phyloP scores from a whole-genome alignment of 2,797 vertebrate genomes.

The Lepus townsendii region DNA sequence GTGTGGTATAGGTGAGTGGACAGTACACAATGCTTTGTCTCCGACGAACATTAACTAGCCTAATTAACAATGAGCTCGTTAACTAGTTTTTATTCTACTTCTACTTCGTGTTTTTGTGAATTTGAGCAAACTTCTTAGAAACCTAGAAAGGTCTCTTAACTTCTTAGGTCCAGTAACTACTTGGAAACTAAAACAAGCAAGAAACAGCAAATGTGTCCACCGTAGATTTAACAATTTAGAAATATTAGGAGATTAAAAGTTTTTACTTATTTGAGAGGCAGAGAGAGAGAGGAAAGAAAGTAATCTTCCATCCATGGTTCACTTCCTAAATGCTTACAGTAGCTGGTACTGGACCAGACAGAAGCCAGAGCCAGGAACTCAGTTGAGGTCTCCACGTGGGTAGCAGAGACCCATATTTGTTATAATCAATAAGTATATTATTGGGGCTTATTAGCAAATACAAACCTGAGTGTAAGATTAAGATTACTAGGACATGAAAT shows the following conservation, averaged over 20 bases:
- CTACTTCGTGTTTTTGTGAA: conserved; percentile 55
- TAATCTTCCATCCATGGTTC: no score
- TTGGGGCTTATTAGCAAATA: conserved; percentile 35
- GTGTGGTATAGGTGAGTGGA: conserved; percentile 2
- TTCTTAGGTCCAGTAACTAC: background rate
- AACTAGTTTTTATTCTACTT: background rate
- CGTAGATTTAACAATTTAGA: conserved; percentile 15
- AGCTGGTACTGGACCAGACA: no score
- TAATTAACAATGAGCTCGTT: background rate
- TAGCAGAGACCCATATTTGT: background rate
- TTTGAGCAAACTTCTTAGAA: conserved; percentile 29
- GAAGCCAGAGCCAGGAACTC: no score
- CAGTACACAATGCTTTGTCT: background rate
- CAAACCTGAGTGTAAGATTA: background rate
- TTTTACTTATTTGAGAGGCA: no score
- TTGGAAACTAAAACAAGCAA: background rate
- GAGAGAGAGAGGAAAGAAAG: no score
- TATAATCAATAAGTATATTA: background rate
- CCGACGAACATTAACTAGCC: background rate
- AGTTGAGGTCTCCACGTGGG: no score
- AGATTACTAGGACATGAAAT: background rate
- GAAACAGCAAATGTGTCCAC: conserved; percentile 16
- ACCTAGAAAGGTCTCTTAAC: background rate
- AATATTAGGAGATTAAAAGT: conserved; percentile 28
- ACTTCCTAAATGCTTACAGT: no score